phyloP scores from a whole-genome alignment of 2,797 vertebrate species.

The Lagorchestes hirsutus region DNA sequence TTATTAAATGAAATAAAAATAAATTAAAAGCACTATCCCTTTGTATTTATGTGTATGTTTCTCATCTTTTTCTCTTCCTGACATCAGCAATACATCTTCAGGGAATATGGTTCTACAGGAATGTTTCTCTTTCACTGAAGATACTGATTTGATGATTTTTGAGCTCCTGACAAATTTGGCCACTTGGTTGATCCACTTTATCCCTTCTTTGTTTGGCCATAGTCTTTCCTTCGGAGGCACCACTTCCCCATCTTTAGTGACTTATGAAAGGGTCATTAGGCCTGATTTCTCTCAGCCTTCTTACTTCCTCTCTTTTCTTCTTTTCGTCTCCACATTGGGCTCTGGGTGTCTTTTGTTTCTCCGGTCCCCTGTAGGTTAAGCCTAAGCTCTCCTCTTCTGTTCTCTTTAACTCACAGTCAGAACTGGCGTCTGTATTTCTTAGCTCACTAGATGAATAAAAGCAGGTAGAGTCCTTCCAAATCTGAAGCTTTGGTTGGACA shows the following conservation, averaged over 20 bases:
- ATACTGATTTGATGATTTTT: slow-evolving; percentile 82
- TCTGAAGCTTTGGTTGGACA: slow-evolving; percentile 68
- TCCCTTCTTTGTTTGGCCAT: slow-evolving; percentile 84
- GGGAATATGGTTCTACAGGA: slow-evolving; percentile 73
- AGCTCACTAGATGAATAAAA: slow-evolving; percentile 80
- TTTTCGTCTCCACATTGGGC: slow-evolving; percentile 71
- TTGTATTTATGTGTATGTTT: slow-evolving; percentile 9
- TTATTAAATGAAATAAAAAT: background rate
- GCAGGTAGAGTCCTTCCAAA: slow-evolving; percentile 71
- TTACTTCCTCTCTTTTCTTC: slow-evolving; percentile 83
- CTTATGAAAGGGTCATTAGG: slow-evolving; percentile 83
- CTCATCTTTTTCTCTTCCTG: slow-evolving; percentile 52
- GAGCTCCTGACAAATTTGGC: slow-evolving; percentile 83
- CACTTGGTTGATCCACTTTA: slow-evolving; percentile 84
- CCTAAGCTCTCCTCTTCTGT: slow-evolving; percentile 81
- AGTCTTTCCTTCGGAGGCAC: slow-evolving; percentile 77
- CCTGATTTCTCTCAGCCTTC: slow-evolving; percentile 82
- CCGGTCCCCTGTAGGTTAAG: slow-evolving; percentile 85
- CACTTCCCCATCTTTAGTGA: slow-evolving; percentile 79
- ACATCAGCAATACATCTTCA: slow-evolving; percentile 74
- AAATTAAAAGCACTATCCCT: background rate
- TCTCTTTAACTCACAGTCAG: slow-evolving; percentile 83
- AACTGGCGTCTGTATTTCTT: slow-evolving; percentile 80
- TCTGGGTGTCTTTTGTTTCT: slow-evolving; percentile 82
- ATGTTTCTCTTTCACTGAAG: slow-evolving; percentile 71